Evolutionary conservation across 2,113 vertebrate genomes (phyloP).

Genomic region (Pteropus alecto): DNA sequence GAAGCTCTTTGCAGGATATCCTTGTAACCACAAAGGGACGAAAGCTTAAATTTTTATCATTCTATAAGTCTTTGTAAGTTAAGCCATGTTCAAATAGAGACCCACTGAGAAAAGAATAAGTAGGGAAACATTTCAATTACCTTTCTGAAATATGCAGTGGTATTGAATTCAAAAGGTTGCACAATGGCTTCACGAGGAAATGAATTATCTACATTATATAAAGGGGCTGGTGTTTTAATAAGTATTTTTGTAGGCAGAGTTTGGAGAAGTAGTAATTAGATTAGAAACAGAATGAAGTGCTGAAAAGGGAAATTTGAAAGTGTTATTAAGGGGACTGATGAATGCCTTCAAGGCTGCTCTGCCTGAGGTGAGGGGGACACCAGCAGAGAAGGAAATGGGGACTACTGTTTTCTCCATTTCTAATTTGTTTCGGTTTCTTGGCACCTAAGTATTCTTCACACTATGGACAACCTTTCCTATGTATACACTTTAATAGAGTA

Average conservation of each 20-base stretch:
- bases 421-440: neutral
- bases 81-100: slow-evolving; percentile 1
- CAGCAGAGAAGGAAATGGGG: neutral
- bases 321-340: accelerated
- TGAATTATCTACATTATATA: neutral
- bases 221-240: neutral
- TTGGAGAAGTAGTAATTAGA: neutral
- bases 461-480: neutral
- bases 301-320: neutral
- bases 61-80: neutral
- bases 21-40: neutral
- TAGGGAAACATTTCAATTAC: neutral
- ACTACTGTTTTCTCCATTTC: neutral
- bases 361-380: neutral
- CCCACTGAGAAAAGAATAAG: neutral
- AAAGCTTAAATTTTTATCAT: slow-evolving; percentile 3
- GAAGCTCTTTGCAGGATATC: slow-evolving; percentile 13
- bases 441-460: neutral
- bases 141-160: neutral
- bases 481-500: accelerated
- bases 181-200: neutral
- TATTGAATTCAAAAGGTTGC: neutral
- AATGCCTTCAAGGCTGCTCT: neutral
- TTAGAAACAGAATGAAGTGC: neutral
- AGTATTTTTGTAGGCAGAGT: neutral